Evolutionary conservation across 2,797 vertebrate genomes (phyloP).

Genomic region (Coilia nasus): DNA sequence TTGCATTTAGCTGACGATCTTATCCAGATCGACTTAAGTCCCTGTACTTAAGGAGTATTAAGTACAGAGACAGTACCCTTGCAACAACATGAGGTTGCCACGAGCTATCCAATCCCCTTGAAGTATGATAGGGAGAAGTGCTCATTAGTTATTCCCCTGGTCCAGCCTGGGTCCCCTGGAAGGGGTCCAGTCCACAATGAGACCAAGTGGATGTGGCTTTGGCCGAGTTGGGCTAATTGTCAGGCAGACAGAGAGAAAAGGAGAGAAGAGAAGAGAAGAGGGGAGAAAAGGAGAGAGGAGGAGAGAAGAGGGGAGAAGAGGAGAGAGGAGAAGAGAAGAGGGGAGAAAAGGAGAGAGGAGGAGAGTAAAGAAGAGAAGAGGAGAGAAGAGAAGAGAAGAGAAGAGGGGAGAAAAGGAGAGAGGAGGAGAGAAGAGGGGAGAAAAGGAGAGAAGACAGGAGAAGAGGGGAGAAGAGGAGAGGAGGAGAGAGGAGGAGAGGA

Average conservation of each 20-base stretch:
- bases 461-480: no score
- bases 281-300: neutral
- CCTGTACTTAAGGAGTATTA: no score
- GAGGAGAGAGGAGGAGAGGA: no score
- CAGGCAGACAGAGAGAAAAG: neutral
- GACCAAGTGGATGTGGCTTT: constrained; percentile 22
- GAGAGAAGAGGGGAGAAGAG: constrained; percentile 20
- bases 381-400: no score
- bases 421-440: no score
- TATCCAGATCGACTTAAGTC: no score
- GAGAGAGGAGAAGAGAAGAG: neutral
- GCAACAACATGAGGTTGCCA: neutral
- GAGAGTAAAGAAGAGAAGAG: no score
- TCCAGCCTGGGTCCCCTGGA: neutral
- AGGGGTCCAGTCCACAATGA: neutral
- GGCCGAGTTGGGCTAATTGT: constrained; percentile 11
- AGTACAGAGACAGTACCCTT: no score
- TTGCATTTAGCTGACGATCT: no score
- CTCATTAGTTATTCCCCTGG: neutral
- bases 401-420: no score
- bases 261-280: neutral
- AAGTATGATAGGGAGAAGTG: neutral
- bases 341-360: no score
- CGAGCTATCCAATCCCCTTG: neutral
- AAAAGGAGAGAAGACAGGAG: no score